Percentiles rank a stretch among this genome's conserved stretches.
These are phyloP conservation scores for Sesia bembeciformis DNA, from an alignment of 2,888 invertebrate species.

Conservation along the genomic window DNA sequence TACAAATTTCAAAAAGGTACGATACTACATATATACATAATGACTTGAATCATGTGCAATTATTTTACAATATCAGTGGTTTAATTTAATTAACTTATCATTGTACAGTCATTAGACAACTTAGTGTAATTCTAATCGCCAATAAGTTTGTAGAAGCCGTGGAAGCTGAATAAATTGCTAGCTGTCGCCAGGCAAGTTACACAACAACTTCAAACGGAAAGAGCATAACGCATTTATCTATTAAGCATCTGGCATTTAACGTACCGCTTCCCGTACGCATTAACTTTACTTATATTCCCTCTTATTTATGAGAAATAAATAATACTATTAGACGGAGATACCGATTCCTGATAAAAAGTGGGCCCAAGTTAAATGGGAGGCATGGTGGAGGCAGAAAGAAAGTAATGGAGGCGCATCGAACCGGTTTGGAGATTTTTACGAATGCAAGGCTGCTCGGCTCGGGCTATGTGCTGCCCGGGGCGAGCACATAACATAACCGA, in stretches of 20 bases:
- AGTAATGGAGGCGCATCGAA: conserved; percentile 73
- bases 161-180: background rate
- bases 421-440: conserved; percentile 74
- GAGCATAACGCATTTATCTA: conserved; percentile 50
- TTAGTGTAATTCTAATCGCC: too few species aligned
- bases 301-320: conserved; percentile 74
- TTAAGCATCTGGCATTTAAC: conserved; percentile 59
- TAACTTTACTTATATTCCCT: conserved; percentile 68
- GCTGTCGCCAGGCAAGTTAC: background rate
- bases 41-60: too few species aligned
- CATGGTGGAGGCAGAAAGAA: conserved; percentile 72
- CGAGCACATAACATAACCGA: conserved; percentile 60
- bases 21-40: too few species aligned
- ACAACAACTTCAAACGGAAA: background rate
- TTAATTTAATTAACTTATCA: too few species aligned
- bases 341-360: conserved; percentile 74
- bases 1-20: too few species aligned
- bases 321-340: conserved; percentile 74
- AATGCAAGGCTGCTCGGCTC: conserved; percentile 67
- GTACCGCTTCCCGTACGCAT: conserved; percentile 65
- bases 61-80: too few species aligned
- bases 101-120: too few species aligned
- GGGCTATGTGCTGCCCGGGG: conserved; percentile 58
- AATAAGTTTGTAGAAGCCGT: too few species aligned
- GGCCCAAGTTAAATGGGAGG: conserved; percentile 73